Percentiles rank a stretch among this genome's conserved stretches.
phyloP scores from a whole-genome alignment of 2,797 vertebrate species.

The Cyclopterus lumpus region DNA sequence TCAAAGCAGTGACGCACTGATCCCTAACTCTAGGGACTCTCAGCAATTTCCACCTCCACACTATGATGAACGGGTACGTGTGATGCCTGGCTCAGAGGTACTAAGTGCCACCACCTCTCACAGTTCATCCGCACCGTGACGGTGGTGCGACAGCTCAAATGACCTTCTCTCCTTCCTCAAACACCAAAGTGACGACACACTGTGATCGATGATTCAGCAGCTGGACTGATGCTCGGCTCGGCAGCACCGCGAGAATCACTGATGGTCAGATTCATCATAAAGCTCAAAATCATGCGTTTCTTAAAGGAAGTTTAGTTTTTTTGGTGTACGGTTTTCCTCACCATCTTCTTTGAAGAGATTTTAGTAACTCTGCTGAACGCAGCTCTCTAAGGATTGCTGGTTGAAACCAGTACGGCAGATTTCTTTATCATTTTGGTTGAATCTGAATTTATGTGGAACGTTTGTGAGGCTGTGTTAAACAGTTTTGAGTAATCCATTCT shows the following conservation, averaged over 20 bases:
- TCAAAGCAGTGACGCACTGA: constrained; percentile 25
- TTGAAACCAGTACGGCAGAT: background rate
- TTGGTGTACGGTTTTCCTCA: background rate
- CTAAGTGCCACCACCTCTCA: background rate
- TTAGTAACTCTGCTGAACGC: background rate
- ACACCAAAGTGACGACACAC: constrained; percentile 34
- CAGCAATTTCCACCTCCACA: constrained; percentile 5
- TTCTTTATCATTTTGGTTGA: background rate
- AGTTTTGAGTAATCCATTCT: background rate
- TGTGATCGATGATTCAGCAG: constrained; percentile 19
- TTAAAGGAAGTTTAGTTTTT: background rate
- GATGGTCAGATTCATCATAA: background rate
- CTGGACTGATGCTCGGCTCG: background rate
- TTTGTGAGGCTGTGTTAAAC: background rate
- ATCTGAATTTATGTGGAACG: background rate
- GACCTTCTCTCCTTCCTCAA: background rate
- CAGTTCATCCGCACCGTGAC: constrained; percentile 23
- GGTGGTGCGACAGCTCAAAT: background rate
- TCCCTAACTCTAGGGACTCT: background rate
- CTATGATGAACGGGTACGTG: background rate
- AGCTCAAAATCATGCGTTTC: background rate
- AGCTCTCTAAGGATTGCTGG: background rate
- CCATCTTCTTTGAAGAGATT: background rate
- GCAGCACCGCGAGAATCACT: background rate
- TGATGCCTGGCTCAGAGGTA: constrained; percentile 13